Conservation (phyloP, 2,113 vertebrate species). For the Equus przewalskii region DNA sequence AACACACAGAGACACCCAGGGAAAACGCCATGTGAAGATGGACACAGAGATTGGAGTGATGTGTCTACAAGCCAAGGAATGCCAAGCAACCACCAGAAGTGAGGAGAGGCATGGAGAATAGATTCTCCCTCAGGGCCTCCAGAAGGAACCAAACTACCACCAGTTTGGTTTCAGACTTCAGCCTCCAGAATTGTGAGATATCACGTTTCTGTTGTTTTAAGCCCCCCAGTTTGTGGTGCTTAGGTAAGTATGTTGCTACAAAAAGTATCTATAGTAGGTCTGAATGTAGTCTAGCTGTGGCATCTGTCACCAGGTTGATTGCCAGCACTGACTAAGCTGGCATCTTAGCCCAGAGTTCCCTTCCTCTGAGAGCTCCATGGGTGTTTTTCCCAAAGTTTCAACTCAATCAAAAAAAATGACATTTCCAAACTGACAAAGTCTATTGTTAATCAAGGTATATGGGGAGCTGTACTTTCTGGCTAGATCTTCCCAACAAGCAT, state of each 20-base stretch:
- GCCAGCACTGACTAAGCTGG: background rate
- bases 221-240: background rate
- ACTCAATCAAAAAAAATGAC: background rate
- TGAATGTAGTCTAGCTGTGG: background rate
- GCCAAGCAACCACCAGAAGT: background rate
- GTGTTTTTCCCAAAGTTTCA: background rate
- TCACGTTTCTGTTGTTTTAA: background rate
- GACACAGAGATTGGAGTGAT: background rate
- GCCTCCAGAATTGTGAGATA: background rate
- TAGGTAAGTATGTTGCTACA: background rate
- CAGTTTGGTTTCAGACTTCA: background rate
- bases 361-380: background rate
- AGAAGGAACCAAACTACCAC: background rate
- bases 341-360: background rate
- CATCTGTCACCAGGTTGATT: slow-evolving; percentile 10
- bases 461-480: background rate
- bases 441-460: background rate
- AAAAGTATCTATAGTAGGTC: background rate
- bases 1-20: background rate
- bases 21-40: background rate
- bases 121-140: background rate
- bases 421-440: slow-evolving; percentile 26
- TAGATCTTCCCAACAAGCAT: background rate
- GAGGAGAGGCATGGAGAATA: background rate
- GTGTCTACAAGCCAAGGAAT: background rate